Base-by-base conservation (phyloP, 1,140 invertebrate species). In the Drosophila santomea region DNA sequence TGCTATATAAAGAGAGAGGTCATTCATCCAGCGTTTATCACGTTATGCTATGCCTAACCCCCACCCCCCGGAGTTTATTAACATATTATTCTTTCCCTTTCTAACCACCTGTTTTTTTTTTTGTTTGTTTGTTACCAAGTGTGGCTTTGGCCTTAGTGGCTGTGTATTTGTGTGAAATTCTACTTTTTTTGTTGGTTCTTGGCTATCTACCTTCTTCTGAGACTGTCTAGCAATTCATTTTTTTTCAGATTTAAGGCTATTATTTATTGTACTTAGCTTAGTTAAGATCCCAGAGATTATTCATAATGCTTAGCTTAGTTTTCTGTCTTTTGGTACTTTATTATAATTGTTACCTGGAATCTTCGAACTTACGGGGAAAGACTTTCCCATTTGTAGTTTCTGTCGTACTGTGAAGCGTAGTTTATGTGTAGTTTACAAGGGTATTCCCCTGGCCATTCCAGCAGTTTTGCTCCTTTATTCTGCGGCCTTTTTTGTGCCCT, bases 11-110 rank as follows among this genome's bases (percentile, higher is more conserved):
- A 48, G 41, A 20, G 47, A 75, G 67, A 80, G 83, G 79, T 88
- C 83, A 88, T 88, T 88, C 83, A 83, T 89, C 83, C 84, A 71
- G 58, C 80, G 84, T 88, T 89, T 88, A 88, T 88, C 83, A 84
- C 76, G 73, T 77, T 84, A 75, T 67, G 74, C 71, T 68, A 67
- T 69, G 80, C 75, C 58, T 36, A 39, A 38, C 35, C 48, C 32
- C 48, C 48, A 8, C 14, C 48, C 44, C 20, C 28, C 36, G 25
- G 39, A 68, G 72, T 80, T 83, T 80, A 88, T 88, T 88, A 89
- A 83, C 83, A 88, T 88, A 88, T 83, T 89, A 76, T 11, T 44
- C 66, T 69, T 56, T 57, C 63, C 73, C 52, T 55, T 62, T 74
- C 71, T 44, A 60, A 57, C 71, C 69, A 61, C 56, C 56, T 56